Percentiles rank a stretch among this genome's conserved stretches.
Evolutionary conservation across 2,113 vertebrate species (phyloP).

Genomic region (Rhabdornis inornatus): DNA sequence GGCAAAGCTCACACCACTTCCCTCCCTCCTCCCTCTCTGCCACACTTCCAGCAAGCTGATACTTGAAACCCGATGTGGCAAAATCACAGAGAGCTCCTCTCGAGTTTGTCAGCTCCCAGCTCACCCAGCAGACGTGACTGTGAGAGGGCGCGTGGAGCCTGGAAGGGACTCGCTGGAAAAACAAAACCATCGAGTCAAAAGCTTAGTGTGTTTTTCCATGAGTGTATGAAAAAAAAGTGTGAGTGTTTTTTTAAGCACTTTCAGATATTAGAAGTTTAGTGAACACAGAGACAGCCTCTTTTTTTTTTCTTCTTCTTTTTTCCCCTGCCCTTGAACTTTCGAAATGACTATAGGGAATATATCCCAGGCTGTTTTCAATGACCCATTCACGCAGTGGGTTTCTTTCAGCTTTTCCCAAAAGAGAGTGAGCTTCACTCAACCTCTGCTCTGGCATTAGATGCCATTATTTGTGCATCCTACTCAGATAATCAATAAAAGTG

Average conservation of each 20-base stretch:
- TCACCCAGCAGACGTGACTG: conserved; percentile 32
- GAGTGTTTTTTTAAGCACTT: not conserved
- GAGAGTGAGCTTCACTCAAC: not conserved
- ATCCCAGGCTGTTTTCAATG: conserved; percentile 26
- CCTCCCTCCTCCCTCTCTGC: conserved; percentile 34
- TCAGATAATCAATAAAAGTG: conserved; percentile 30
- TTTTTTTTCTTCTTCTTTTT: not conserved
- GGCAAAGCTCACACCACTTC: conserved; percentile 41
- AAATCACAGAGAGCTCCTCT: conserved; percentile 35
- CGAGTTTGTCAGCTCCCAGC: conserved; percentile 18
- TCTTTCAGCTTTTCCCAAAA: conserved; percentile 9
- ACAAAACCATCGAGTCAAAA: conserved; percentile 32
- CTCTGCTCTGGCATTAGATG: not conserved
- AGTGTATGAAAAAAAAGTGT: not conserved
- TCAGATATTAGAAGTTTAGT: conserved; percentile 9
- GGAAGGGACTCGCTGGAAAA: conserved; percentile 28
- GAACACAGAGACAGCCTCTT: not conserved
- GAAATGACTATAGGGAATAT: not conserved
- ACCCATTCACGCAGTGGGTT: not conserved
- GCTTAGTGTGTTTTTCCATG: conserved; percentile 31
- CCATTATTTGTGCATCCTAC: not conserved
- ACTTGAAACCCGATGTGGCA: conserved; percentile 61
- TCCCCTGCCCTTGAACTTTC: conserved; percentile 39
- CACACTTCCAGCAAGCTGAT: conserved; percentile 52
- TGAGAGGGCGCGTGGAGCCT: not conserved